Evolutionary conservation across 2,797 vertebrate species (phyloP).

Genomic region (Labroides dimidiatus): DNA sequence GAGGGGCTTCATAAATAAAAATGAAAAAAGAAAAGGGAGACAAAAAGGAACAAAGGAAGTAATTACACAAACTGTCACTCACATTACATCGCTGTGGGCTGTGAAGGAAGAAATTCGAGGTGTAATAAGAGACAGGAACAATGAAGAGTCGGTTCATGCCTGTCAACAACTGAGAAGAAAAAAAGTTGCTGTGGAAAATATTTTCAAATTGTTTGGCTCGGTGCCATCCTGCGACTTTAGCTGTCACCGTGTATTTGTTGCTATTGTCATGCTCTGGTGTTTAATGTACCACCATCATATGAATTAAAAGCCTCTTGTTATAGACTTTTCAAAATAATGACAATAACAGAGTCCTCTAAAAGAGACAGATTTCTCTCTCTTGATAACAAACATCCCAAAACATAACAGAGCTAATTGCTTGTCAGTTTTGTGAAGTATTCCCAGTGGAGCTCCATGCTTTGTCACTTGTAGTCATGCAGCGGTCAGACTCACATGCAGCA

Average conservation of each 20-base stretch:
- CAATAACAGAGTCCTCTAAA: slow-evolving; percentile 62
- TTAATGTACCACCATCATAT: slow-evolving; percentile 58
- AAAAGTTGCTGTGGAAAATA: slow-evolving; percentile 55
- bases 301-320: slow-evolving; percentile 63
- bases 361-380: slow-evolving; percentile 58
- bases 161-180: slow-evolving; percentile 58
- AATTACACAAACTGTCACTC: slow-evolving; percentile 76
- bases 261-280: slow-evolving; percentile 61
- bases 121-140: slow-evolving; percentile 66
- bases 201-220: slow-evolving; percentile 66
- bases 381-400: slow-evolving; percentile 74
- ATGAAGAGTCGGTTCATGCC: slow-evolving; percentile 59
- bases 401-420: slow-evolving; percentile 78
- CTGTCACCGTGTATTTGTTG: slow-evolving; percentile 68
- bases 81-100: slow-evolving; percentile 62
- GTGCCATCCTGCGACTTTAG: slow-evolving; percentile 53
- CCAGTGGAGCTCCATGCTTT: slow-evolving; percentile 62
- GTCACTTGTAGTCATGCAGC: slow-evolving; percentile 63
- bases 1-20: slow-evolving; percentile 61
- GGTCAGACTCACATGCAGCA: slow-evolving; percentile 47
- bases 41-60: slow-evolving; percentile 42
- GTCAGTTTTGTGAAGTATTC: slow-evolving; percentile 74
- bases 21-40: slow-evolving; percentile 35
- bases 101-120: slow-evolving; percentile 63
- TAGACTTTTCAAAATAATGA: slow-evolving; percentile 59